phyloP scores from a whole-genome alignment of 2,888 invertebrate species.

The Drosophila dives region DNA sequence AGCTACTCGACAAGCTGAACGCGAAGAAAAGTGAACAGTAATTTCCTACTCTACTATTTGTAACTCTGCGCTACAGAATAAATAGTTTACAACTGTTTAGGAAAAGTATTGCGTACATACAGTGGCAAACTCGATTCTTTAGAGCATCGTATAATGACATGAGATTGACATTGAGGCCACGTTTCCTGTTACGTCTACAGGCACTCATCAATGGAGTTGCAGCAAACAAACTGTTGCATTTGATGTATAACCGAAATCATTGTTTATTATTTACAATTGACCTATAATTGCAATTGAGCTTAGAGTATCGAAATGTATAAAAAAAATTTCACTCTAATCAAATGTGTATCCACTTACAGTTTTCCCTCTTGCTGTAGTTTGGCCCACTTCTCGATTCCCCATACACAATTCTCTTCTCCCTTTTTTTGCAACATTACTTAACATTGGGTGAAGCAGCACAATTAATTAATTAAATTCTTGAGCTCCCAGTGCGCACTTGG shows the following conservation, averaged over 20 bases:
- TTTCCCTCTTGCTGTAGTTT: conserved; percentile 2
- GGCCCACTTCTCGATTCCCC: conserved; percentile 47
- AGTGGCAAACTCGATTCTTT: conserved; percentile 47
- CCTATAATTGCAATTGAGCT: neutral
- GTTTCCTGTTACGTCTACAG: conserved; percentile 46
- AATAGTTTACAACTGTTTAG: conserved; percentile 36
- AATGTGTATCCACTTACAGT: neutral
- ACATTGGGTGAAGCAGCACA: conserved; percentile 46
- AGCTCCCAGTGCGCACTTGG: conserved; percentile 53
- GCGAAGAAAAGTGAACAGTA: conserved; percentile 22
- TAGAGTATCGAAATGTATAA: neutral
- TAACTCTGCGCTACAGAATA: conserved; percentile 8
- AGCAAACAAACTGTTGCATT: neutral
- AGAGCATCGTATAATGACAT: conserved; percentile 51
- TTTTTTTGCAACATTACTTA: conserved; percentile 8
- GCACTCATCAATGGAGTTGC: conserved; percentile 8
- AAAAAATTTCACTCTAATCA: neutral
- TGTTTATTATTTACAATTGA: conserved; percentile 1
- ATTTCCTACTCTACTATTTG: conserved; percentile 27
- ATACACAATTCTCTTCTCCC: conserved; percentile 8
- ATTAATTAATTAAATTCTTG: conserved; percentile 79
- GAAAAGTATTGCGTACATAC: conserved; percentile 30
- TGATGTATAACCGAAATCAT: neutral
- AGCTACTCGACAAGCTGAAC: conserved; percentile 51
- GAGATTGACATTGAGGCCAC: conserved; percentile 71